These are phyloP conservation scores for Campylomormyrus numenius DNA, from an alignment of 2,113 vertebrate genomes.

Conservation along the genomic window DNA sequence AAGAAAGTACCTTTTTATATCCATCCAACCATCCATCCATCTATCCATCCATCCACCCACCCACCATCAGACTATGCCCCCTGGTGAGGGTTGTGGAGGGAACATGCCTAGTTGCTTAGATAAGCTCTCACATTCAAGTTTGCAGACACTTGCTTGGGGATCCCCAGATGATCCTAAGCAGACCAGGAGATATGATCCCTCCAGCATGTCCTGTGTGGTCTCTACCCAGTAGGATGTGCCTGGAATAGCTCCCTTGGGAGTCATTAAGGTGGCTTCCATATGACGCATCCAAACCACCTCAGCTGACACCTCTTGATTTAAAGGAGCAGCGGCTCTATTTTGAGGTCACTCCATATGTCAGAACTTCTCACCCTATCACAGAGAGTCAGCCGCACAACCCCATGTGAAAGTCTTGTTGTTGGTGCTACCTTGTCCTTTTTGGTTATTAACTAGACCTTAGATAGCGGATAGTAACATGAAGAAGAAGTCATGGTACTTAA, in stretches of 20 bases:
- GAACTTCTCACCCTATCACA: not conserved
- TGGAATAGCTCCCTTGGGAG: not conserved
- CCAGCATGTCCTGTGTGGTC: not conserved
- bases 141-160: not conserved
- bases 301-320: not conserved
- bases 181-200: not conserved
- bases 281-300: not conserved
- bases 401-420: not conserved
- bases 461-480: not conserved
- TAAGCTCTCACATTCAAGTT: not conserved
- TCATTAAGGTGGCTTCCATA: not conserved
- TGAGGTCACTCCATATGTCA: not conserved
- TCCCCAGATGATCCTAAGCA: not conserved
- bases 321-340: not conserved
- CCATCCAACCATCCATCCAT: not conserved
- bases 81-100: not conserved
- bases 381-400: not conserved
- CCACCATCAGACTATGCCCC: not conserved
- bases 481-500: not conserved
- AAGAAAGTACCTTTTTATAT: not conserved
- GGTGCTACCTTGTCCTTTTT: not conserved
- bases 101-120: not conserved
- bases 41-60: not conserved
- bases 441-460: not conserved
- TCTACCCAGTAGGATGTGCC: not conserved